Conservation (phyloP, 2,797 vertebrate genomes). For the Arrhamphus sclerolepis region DNA sequence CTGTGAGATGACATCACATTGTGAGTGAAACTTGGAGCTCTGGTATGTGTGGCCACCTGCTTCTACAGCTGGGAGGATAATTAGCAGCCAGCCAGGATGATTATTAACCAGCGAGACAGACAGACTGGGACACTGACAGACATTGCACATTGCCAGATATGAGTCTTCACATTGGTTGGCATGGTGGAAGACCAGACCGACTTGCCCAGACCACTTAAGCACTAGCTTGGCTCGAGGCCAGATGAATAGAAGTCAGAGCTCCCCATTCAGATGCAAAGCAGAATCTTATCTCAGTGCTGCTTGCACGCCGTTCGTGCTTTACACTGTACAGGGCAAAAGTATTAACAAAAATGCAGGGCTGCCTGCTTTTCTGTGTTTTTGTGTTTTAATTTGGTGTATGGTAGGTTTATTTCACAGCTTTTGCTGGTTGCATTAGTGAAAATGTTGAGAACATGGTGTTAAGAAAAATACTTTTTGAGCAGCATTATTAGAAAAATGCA, state of each 20-base stretch:
- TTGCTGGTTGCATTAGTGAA: background rate
- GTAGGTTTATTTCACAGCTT: constrained; percentile 10
- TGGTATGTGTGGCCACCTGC: constrained; percentile 75
- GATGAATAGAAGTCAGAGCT: constrained; percentile 72
- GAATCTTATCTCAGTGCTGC: constrained; percentile 79
- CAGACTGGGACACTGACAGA: constrained; percentile 48
- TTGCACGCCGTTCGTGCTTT: constrained; percentile 71
- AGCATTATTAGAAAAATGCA: constrained; percentile 6
- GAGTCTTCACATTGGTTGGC: constrained; percentile 64
- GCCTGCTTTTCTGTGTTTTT: constrained; percentile 37
- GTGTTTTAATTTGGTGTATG: constrained; percentile 19
- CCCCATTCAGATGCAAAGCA: constrained; percentile 82
- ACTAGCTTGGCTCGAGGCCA: constrained; percentile 77
- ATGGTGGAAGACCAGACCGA: constrained; percentile 52
- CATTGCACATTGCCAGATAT: constrained; percentile 62
- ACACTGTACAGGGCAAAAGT: constrained; percentile 79
- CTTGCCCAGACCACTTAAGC: constrained; percentile 69
- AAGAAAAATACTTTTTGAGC: background rate
- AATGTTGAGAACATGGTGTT: constrained; percentile 5
- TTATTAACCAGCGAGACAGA: constrained; percentile 68
- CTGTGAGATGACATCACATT: constrained; percentile 69
- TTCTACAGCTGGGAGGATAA: constrained; percentile 71
- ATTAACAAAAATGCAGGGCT: constrained; percentile 67
- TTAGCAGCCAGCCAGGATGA: constrained; percentile 67
- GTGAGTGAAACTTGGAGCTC: constrained; percentile 59